phyloP scores from a whole-genome alignment of 2,113 vertebrate genomes.

The Galbula dea region DNA sequence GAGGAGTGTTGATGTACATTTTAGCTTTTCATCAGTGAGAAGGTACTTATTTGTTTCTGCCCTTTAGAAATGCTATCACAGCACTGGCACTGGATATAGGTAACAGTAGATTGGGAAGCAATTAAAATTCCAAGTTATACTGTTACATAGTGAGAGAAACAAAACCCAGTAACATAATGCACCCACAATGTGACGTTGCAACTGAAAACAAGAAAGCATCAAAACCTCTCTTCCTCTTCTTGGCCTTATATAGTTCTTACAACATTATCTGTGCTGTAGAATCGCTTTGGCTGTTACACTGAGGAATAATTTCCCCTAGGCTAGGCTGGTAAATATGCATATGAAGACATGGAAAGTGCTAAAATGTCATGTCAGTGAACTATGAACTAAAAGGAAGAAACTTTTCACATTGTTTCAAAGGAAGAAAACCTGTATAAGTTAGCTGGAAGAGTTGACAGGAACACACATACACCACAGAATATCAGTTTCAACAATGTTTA shows the following conservation, averaged over 20 bases:
- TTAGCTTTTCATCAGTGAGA: constrained; percentile 25
- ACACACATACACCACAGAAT: not conserved
- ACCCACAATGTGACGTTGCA: not conserved
- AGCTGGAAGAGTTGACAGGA: not conserved
- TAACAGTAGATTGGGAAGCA: not conserved
- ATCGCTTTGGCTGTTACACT: not conserved
- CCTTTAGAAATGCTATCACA: constrained; percentile 16
- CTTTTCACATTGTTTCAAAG: not conserved
- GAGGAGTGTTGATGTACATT: not conserved
- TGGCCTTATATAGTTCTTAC: not conserved
- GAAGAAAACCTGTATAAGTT: not conserved
- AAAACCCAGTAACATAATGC: constrained; percentile 19
- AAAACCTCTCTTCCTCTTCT: not conserved
- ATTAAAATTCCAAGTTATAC: constrained; percentile 51
- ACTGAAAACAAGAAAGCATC: constrained; percentile 7
- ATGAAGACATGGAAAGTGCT: not conserved
- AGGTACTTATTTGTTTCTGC: constrained; percentile 10
- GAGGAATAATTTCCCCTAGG: not conserved
- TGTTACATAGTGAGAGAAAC: constrained; percentile 39
- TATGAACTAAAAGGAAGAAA: not conserved
- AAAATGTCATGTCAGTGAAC: not conserved
- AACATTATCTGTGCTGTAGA: not conserved
- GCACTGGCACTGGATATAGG: not conserved
- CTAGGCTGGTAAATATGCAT: constrained; percentile 7
- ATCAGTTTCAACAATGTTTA: not conserved